Evolutionary conservation across 1,140 invertebrate genomes (phyloP).

Genomic region (Belonocnema kinseyi): DNA sequence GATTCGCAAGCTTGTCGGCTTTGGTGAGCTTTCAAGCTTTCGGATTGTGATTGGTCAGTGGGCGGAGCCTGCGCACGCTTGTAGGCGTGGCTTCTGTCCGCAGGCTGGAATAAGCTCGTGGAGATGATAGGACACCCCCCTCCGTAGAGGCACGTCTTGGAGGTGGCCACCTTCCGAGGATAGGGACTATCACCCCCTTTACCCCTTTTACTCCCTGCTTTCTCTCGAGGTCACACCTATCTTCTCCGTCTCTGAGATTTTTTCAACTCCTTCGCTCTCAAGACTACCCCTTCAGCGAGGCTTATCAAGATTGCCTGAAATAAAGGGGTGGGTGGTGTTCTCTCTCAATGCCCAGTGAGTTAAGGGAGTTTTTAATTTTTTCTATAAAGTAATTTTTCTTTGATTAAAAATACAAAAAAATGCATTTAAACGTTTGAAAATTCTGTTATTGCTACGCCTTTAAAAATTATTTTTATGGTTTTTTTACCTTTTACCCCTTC

Average conservation of each 20-base stretch:
- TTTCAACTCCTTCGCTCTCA: not conserved
- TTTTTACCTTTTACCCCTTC: no score
- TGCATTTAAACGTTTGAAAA: no score
- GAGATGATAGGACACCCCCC: constrained; percentile 68
- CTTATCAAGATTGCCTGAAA: not conserved
- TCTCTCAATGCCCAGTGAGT: not conserved
- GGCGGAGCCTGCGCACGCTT: constrained; percentile 72
- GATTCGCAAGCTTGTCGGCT: constrained; percentile 56
- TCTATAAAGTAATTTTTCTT: no score
- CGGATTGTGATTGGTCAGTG: constrained; percentile 68
- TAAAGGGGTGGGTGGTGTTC: not conserved
- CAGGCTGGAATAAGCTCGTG: constrained; percentile 63
- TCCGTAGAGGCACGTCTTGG: constrained; percentile 64
- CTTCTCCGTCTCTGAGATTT: constrained; percentile 42
- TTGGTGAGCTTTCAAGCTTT: constrained; percentile 61
- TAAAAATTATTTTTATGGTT: no score
- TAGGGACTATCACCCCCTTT: constrained; percentile 49
- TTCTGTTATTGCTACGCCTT: no score
- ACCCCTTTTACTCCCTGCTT: constrained; percentile 37
- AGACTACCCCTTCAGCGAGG: not conserved
- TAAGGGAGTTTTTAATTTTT: no score
- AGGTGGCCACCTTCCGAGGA: constrained; percentile 55
- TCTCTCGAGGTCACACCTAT: constrained; percentile 43
- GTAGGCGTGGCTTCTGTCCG: constrained; percentile 68
- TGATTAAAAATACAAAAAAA: no score